A percentile compares a stretch with the other conserved stretches of the same genome.
These are phyloP conservation scores for Phylloscopus trochiloides DNA, from an alignment of 2,113 vertebrate genomes.

Conservation along the genomic window DNA sequence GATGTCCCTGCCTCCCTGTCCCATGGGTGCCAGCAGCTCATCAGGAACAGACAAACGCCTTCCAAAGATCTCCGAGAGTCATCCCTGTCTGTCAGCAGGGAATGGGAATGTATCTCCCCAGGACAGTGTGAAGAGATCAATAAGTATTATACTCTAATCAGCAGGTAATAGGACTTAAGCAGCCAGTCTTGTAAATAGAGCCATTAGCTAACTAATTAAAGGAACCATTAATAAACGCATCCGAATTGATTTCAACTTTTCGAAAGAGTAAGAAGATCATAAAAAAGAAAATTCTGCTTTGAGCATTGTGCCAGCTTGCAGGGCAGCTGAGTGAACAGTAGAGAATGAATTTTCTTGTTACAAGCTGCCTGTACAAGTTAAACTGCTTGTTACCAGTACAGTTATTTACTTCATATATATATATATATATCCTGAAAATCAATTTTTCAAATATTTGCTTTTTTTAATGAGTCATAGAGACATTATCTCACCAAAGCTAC, in stretches of 20 bases:
- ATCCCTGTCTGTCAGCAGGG: not conserved
- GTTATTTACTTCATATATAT: not conserved
- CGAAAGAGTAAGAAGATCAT: not conserved
- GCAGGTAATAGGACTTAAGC: not conserved
- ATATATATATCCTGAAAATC: not conserved
- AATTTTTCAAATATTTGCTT: not conserved
- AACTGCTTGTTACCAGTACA: not conserved
- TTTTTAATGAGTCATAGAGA: not conserved
- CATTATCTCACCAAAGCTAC: not conserved
- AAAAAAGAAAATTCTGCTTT: not conserved
- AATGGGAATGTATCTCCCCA: not conserved
- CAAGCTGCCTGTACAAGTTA: not conserved
- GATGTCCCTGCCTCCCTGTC: not conserved
- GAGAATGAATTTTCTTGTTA: not conserved
- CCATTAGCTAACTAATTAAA: slow-evolving; percentile 46
- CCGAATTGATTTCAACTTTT: not conserved
- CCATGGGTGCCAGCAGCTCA: not conserved
- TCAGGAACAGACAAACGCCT: not conserved
- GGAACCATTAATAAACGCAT: slow-evolving; percentile 7
- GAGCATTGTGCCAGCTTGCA: not conserved
- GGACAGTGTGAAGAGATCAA: not conserved
- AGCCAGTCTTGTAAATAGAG: not conserved
- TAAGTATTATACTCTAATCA: not conserved
- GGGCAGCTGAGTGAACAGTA: not conserved
- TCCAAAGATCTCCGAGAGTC: not conserved